A percentile compares a stretch with the other conserved stretches of the same genome.
Conservation (phyloP, 1,140 invertebrate genomes). For the Venustaconcha ellipsiformis region DNA sequence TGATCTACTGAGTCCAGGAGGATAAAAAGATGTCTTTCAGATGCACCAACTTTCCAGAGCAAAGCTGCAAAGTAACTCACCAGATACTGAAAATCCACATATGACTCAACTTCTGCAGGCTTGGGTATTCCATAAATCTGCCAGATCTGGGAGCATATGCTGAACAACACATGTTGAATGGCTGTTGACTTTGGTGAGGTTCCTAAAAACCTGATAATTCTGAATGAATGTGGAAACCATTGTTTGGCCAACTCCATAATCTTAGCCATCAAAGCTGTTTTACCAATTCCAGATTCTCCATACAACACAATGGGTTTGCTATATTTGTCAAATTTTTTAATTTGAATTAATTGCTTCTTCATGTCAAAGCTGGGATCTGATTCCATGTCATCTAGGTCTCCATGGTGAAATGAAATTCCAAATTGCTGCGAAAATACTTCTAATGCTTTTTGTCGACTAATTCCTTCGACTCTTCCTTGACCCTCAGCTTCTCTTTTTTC, state of each 20-base stretch:
- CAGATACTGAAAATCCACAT: constrained; percentile 40
- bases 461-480: not conserved
- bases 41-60: constrained; percentile 33
- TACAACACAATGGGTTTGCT: constrained; percentile 48
- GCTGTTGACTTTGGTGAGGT: constrained; percentile 41
- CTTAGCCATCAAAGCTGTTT: constrained; percentile 52
- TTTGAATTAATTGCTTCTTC: constrained; percentile 13
- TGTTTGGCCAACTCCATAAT: constrained; percentile 20
- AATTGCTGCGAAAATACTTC: not conserved
- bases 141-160: constrained; percentile 42
- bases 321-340: constrained; percentile 14
- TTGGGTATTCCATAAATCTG: constrained; percentile 31
- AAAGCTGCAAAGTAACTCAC: constrained; percentile 34
- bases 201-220: constrained; percentile 48
- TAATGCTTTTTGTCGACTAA: not conserved
- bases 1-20: constrained; percentile 64
- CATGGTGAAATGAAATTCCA: constrained; percentile 21
- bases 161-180: constrained; percentile 41
- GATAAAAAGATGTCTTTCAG: constrained; percentile 42
- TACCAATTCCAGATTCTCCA: constrained; percentile 52
- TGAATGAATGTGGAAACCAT: constrained; percentile 41
- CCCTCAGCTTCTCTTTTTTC: constrained; percentile 5
- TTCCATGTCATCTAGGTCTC: constrained; percentile 26
- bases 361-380: constrained; percentile 32
- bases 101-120: constrained; percentile 29